Base-by-base conservation (phyloP, 1,140 invertebrate species). In the Hermetia illucens region DNA sequence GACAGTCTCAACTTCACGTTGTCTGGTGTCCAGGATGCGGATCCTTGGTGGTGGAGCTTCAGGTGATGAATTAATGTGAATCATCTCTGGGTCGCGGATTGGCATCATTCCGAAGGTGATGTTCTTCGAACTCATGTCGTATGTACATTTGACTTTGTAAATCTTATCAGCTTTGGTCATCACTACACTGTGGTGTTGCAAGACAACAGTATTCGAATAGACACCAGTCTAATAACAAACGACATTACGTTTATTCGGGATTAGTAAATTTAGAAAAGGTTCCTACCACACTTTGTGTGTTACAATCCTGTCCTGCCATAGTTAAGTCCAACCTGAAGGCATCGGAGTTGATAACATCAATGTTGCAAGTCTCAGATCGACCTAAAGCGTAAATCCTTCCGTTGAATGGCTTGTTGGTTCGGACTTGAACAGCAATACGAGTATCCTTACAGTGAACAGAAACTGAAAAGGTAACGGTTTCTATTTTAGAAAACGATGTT, bases 71-170 rank as follows among this genome's bases (percentile, higher is more conserved):
- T 89, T 93, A 50, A 94, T 92, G 53, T 87, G 89, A 52, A 93
- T 90, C 79, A 89, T 91, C 57, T 91, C 87, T 29, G 87, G 87
- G 64, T 91, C 87, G 58, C 82, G 79, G 57, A 94, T 91, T 36
- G 89, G 88, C 80, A 93, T 89, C 87, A 93, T 92, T 64, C 89
- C 89, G 65, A 93, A 94, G 8, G 89, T 92, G 41, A 94, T 91
- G 60, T 94, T 94, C 69, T 90, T 88, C 1, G 88, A 90, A 36
- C 86, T 87, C 79, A 93, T 93, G 61, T 94, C 90, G 56, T 94
- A 94, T 0, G 89, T 94, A 54, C 90, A 94, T 53, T 92, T 89
- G 22, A 94, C 85, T 64, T 92, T 92, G 72, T 94, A 94, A 48
- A 93, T 92, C 60, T 94, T 94, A 59, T 94, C 90, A 2, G 88